These are phyloP conservation scores for Toxotes chatareus DNA, from an alignment of 2,113 vertebrate genomes.

Conservation along the genomic window DNA sequence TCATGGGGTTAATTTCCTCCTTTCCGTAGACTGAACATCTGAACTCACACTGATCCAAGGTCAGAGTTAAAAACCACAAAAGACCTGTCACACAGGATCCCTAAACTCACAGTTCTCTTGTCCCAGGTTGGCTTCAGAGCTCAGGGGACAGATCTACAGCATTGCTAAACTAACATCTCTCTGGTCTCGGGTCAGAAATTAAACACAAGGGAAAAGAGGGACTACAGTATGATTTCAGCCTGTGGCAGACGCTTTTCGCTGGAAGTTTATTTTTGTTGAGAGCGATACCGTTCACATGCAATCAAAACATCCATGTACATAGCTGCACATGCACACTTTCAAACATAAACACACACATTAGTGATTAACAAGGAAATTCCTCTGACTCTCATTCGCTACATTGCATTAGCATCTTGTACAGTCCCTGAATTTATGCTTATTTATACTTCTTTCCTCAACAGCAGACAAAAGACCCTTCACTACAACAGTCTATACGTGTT, in stretches of 20 bases:
- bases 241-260: conserved; percentile 44
- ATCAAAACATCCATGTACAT: conserved; percentile 58
- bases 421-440: conserved; percentile 8
- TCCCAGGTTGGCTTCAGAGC: conserved; percentile 53
- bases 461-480: conserved; percentile 41
- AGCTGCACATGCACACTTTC: conserved; percentile 40
- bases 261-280: conserved; percentile 69
- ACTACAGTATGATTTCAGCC: conserved; percentile 36
- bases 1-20: conserved; percentile 21
- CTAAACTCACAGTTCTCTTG: conserved; percentile 58
- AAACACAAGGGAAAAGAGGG: conserved; percentile 58
- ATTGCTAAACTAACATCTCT: conserved; percentile 66
- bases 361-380: conserved; percentile 51
- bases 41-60: conserved; percentile 48
- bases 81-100: conserved; percentile 45
- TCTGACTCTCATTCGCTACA: conserved; percentile 9
- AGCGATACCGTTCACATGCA: conserved; percentile 44
- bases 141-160: conserved; percentile 65
- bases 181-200: conserved; percentile 69
- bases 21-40: conserved; percentile 57
- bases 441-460: neutral
- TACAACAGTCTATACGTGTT: neutral
- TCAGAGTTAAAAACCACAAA: conserved; percentile 50
- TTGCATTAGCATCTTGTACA: neutral
- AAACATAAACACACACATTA: conserved; percentile 50